Conservation (phyloP, 2,797 vertebrate genomes). For the Hoplostethus mediterraneus region DNA sequence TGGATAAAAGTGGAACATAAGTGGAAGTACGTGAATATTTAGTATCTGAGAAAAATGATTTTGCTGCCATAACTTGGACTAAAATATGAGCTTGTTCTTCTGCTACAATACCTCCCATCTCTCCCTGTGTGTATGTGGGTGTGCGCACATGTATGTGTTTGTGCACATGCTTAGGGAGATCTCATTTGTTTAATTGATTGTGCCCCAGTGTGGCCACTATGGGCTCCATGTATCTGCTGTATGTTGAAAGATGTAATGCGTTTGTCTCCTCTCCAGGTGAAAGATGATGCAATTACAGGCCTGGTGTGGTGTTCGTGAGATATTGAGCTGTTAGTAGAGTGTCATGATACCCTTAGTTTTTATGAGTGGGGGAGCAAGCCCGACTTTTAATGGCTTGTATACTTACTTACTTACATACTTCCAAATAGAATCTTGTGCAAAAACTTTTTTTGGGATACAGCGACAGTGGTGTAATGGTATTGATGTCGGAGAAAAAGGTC, state of each 20-base stretch:
- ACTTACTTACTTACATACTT: not conserved
- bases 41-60: no score
- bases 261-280: not conserved
- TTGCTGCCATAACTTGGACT: no score
- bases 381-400: conserved; percentile 9
- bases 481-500: no score
- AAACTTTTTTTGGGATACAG: no score
- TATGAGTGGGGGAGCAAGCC: not conserved
- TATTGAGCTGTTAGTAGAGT: not conserved
- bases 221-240: not conserved
- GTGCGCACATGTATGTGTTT: no score
- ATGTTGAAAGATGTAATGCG: not conserved
- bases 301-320: not conserved
- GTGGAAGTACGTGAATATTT: no score
- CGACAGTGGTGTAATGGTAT: no score
- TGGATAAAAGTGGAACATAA: no score
- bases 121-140: no score
- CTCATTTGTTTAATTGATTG: not conserved
- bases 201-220: not conserved
- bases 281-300: conserved; percentile 1
- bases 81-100: no score
- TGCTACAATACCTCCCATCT: not conserved
- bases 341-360: not conserved
- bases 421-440: no score
- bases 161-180: no score